These are phyloP conservation scores for Sarcophaga peregrina DNA, from an alignment of 1,140 invertebrate genomes.

Conservation along the genomic window DNA sequence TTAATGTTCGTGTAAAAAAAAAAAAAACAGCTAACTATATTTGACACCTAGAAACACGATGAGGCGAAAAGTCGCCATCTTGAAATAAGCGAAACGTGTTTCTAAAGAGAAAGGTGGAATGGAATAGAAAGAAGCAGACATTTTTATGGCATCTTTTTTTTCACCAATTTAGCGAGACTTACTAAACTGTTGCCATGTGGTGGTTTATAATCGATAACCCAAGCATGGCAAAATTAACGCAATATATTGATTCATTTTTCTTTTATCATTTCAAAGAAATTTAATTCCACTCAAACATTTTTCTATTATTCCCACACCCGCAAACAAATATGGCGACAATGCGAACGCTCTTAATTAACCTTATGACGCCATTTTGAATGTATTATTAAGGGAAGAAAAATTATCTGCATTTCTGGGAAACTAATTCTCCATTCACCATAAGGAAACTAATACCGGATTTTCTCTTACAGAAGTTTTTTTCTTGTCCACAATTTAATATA, in stretches of 20 bases:
- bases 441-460: background rate
- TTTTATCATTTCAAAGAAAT: background rate
- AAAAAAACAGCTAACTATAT: slow-evolving; percentile 18
- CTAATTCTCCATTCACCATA: no score
- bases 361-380: slow-evolving; percentile 22
- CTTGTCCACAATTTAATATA: background rate
- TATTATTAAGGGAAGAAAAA: background rate
- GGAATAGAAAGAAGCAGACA: background rate
- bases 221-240: background rate
- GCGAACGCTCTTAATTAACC: background rate
- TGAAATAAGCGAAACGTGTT: slow-evolving; percentile 23
- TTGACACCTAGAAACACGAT: slow-evolving; percentile 37
- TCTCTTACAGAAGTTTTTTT: background rate
- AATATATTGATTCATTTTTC: background rate
- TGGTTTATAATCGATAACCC: background rate
- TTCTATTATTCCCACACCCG: background rate
- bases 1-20: background rate
- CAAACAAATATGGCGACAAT: no score
- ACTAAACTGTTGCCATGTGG: background rate
- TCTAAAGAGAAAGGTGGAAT: background rate
- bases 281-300: background rate
- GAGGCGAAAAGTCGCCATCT: slow-evolving; percentile 10
- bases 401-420: no score
- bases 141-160: background rate
- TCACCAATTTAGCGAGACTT: no score